phyloP scores from a whole-genome alignment of 2,797 vertebrate genomes.

The Australoheros facetus region DNA sequence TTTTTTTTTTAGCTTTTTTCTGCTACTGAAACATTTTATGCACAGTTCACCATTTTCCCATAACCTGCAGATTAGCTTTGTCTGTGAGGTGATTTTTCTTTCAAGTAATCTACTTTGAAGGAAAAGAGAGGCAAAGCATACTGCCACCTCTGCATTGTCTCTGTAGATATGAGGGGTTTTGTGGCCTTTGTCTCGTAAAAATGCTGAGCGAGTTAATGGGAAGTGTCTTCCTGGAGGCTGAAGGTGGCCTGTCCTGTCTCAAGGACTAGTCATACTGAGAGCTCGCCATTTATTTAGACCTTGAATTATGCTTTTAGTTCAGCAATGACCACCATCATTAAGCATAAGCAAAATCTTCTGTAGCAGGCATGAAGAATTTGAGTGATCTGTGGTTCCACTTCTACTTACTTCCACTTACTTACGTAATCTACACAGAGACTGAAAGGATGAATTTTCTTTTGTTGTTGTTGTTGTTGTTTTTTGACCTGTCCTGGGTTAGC shows the following conservation, averaged over 20 bases:
- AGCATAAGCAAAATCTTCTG: neutral
- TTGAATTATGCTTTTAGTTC: slow-evolving; percentile 22
- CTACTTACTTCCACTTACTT: no score
- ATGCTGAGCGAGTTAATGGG: slow-evolving; percentile 68
- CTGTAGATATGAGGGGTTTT: slow-evolving; percentile 53
- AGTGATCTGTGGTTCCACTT: neutral
- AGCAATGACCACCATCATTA: slow-evolving; percentile 2
- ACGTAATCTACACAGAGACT: neutral
- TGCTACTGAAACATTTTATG: slow-evolving; percentile 37
- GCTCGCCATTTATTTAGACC: slow-evolving; percentile 34
- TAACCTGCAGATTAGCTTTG: slow-evolving; percentile 54
- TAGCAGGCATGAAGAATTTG: neutral
- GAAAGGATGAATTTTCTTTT: no score
- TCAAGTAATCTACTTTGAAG: slow-evolving; percentile 67
- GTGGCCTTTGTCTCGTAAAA: slow-evolving; percentile 66
- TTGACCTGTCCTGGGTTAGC: no score
- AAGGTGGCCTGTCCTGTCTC: slow-evolving; percentile 37
- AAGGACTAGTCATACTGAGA: slow-evolving; percentile 36
- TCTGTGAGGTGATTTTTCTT: slow-evolving; percentile 53
- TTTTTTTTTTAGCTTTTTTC: slow-evolving; percentile 7
- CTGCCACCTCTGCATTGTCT: slow-evolving; percentile 65
- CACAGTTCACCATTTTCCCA: slow-evolving; percentile 43
- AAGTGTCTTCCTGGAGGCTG: slow-evolving; percentile 46
- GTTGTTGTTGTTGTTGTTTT: no score
- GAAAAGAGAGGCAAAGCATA: slow-evolving; percentile 57